Evolutionary conservation across 2,797 vertebrate genomes (phyloP), one percentile per base, ranked within the genome.

Genomic region (Botia kubotai): DNA sequence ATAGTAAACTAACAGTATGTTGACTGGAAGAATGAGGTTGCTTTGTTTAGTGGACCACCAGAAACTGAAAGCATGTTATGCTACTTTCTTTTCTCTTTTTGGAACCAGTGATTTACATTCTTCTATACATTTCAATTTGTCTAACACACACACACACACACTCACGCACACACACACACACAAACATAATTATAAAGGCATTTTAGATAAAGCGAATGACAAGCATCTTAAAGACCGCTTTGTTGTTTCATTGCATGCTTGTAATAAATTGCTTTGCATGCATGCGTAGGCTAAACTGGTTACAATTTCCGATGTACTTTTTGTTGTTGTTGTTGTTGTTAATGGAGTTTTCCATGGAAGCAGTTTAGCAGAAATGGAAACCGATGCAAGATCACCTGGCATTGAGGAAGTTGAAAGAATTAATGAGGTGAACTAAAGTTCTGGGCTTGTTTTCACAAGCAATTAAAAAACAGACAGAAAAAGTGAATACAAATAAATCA

Each of bases 341-440:
- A 46, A 46, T 46, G 43, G 8, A 46, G 43, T 46, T 46, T 11
- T 46, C 43, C 43, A 46, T 10, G 4, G 66, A 21, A 50, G 55
- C 57, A 46, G 11, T 66, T 58, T 2, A 57, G 5, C 23, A 4
- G 21, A 39, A 77, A 46, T 26, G 14, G n/a, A 65, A 65, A n/a
- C 26, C 53, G n/a, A 29, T 58, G 4, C 23, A 71, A 36, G 14
- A 53, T 71, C 68, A 23, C n/a, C 26, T 52, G 36, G 26, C n/a
- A 23, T n/a, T 68, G 66, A 46, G 66, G n/a, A 68, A 19, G 66
- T 21, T 68, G n/a, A n/a, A 36, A 14, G 39, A 13, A 65, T 65
- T 33, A 36, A 8, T 65, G 62, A 65, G 29, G 29, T 33, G 16
- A 65, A 17, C 7, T 17, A 3, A 65, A 65, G 14, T 33, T 23